phyloP scores from a whole-genome alignment of 2,113 vertebrate genomes.

The Clarias macrocephalus region DNA sequence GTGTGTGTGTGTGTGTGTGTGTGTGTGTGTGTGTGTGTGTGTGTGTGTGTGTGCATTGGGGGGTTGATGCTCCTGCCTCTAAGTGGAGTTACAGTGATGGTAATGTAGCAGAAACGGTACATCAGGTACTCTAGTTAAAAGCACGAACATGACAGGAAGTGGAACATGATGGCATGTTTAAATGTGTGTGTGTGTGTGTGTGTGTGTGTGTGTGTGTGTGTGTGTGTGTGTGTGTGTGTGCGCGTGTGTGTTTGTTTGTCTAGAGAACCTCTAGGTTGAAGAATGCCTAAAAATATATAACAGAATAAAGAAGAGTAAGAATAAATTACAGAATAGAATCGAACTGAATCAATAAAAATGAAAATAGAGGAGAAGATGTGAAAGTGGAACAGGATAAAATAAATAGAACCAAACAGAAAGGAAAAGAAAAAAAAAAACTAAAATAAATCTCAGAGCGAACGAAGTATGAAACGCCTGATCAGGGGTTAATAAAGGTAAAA shows the following conservation, averaged over 20 bases:
- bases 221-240: not conserved
- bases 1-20: not conserved
- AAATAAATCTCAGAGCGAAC: not conserved
- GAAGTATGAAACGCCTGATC: not conserved
- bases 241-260: not conserved
- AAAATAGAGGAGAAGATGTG: not conserved
- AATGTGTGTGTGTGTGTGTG: not conserved
- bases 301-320: not conserved
- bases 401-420: too few relatives aligned
- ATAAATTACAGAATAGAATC: not conserved
- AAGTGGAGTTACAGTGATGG: not conserved
- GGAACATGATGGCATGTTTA: not conserved
- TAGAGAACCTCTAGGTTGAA: not conserved
- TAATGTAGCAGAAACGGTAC: not conserved
- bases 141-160: not conserved
- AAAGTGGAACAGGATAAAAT: not conserved
- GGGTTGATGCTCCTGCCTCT: not conserved
- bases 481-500: not conserved
- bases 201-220: not conserved
- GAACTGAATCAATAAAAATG: not conserved
- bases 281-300: not conserved
- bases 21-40: too few relatives aligned
- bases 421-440: too few relatives aligned
- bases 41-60: too few relatives aligned
- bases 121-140: not conserved